Evolutionary conservation across 37 sponge, comb jelly and placozoan species (phyloP).

Genomic region (Oopsacas minuta): DNA sequence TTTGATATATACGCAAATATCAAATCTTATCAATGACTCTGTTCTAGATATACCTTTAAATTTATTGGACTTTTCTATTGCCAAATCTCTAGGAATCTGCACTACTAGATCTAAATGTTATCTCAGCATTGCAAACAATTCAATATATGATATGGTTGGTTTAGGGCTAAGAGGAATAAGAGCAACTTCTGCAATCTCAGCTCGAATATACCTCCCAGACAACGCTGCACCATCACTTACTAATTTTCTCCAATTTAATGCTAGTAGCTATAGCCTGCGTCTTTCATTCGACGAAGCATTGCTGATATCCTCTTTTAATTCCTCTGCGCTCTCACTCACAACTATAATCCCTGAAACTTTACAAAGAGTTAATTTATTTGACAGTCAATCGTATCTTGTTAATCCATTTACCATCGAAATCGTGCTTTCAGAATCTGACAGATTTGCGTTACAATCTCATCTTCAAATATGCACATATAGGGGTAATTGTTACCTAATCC

Average conservation of each 20-base stretch:
- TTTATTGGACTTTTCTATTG: background rate
- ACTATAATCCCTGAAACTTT: background rate
- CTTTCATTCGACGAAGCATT: background rate
- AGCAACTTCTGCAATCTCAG: background rate
- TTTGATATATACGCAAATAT: background rate
- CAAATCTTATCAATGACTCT: background rate
- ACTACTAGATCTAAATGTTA: conserved; percentile 27
- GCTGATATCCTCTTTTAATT: background rate
- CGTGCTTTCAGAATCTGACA: background rate
- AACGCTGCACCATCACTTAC: background rate
- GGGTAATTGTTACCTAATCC: conserved; percentile 58
- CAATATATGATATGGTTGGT: conserved; percentile 54
- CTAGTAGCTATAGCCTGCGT: background rate
- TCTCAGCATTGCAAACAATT: conserved; percentile 26
- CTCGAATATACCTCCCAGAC: background rate
- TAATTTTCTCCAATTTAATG: conserved; percentile 5
- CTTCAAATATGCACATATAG: conserved; percentile 39
- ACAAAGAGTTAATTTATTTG: background rate
- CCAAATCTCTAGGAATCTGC: background rate
- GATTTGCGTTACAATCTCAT: background rate
- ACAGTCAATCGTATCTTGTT: background rate
- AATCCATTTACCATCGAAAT: background rate
- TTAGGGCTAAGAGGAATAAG: conserved; percentile 26
- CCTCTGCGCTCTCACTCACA: background rate
- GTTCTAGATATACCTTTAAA: background rate